These are phyloP conservation scores for Sebastes matsubarae DNA, from an alignment of 2,797 vertebrate species.

Conservation along the genomic window DNA sequence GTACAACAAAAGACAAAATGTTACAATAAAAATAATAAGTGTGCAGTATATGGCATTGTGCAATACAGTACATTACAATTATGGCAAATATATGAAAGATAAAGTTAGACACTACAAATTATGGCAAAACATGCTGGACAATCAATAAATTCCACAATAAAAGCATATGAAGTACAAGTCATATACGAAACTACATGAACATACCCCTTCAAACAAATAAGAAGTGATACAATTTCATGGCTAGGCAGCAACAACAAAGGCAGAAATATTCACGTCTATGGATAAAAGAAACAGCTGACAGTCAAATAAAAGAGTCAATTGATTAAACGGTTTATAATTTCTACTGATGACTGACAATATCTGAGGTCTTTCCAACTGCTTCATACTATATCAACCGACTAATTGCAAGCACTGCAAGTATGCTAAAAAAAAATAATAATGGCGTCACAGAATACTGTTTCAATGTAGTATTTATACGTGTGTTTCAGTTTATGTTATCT, in stretches of 20 bases:
- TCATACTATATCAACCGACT: conserved; percentile 47
- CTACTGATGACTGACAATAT: conserved; percentile 38
- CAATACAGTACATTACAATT: conserved; percentile 79
- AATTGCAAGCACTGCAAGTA: conserved; percentile 54
- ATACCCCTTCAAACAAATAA: conserved; percentile 61
- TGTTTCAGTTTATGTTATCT: conserved; percentile 54
- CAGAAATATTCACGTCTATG: conserved; percentile 56
- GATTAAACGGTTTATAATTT: conserved; percentile 47
- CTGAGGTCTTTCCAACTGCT: conserved; percentile 33
- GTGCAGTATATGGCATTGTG: conserved; percentile 79
- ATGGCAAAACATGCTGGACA: conserved; percentile 76
- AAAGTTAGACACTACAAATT: conserved; percentile 75
- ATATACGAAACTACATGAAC: conserved; percentile 74
- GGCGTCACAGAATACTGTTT: conserved; percentile 59
- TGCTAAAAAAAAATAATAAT: conserved; percentile 23
- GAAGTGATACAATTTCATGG: conserved; percentile 59
- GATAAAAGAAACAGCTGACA: conserved; percentile 46
- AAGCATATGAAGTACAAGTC: conserved; percentile 70
- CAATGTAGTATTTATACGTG: conserved; percentile 51
- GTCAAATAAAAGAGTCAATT: conserved; percentile 37
- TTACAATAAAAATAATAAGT: conserved; percentile 68
- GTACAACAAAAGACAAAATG: conserved; percentile 72
- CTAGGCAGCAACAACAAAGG: conserved; percentile 69
- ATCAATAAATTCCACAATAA: conserved; percentile 67
- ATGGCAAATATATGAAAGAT: conserved; percentile 75